Percentiles rank a stretch among this genome's conserved stretches.
These are phyloP conservation scores for Tachina grossa DNA, from an alignment of 2,888 invertebrate genomes.

Conservation along the genomic window DNA sequence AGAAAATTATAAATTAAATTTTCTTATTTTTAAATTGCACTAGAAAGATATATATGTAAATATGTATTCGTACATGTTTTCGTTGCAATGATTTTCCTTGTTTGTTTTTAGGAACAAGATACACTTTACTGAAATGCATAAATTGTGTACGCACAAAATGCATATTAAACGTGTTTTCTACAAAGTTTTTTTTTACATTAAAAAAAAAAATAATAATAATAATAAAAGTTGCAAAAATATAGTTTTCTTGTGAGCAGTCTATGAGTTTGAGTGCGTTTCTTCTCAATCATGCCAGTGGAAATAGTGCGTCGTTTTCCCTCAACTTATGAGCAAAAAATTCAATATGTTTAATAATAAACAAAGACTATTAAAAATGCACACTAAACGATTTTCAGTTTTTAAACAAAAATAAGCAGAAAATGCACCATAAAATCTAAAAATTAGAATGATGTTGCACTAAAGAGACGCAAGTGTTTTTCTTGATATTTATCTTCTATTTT, in stretches of 20 bases:
- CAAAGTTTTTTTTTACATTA: background rate
- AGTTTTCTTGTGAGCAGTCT: constrained; percentile 20
- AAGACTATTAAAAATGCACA: constrained; percentile 12
- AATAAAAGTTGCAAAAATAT: constrained; percentile 4
- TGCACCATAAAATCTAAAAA: constrained; percentile 45
- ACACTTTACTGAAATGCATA: constrained; percentile 46
- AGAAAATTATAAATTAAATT: constrained; percentile 47
- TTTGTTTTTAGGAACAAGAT: constrained; percentile 16
- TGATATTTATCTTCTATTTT: constrained; percentile 30
- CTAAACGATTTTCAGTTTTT: constrained; percentile 27
- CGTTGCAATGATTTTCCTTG: constrained; percentile 10
- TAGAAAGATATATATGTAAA: too few relatives aligned
- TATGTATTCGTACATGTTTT: constrained; percentile 44
- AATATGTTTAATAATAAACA: constrained; percentile 15
- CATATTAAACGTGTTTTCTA: constrained; percentile 53
- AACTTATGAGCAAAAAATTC: constrained; percentile 5
- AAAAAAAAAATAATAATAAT: constrained; percentile 7
- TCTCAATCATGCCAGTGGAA: constrained; percentile 58
- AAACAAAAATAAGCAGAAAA: constrained; percentile 22
- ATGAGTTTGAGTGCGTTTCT: constrained; percentile 28
- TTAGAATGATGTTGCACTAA: constrained; percentile 21
- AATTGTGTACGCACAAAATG: constrained; percentile 46
- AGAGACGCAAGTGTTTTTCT: constrained; percentile 59
- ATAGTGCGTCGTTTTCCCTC: constrained; percentile 61
- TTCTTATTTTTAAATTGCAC: constrained; percentile 63